Evolutionary conservation across 2,113 vertebrate genomes (phyloP).

Genomic region (sheep (Ovis aries)): ARS-UI_Ramb_v3.0 NC_056065.1:37003501-37004000

Average conservation of each 20-base stretch:
- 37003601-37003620: not conserved
- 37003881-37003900: not conserved
- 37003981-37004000: not conserved
- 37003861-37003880: not conserved
- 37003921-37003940: not conserved
- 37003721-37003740: not conserved
- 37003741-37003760: constrained; percentile 5
- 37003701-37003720: not conserved
- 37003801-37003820: constrained; percentile 2
- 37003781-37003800: not conserved
- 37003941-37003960: not conserved
- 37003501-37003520: not conserved
- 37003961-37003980: not conserved
- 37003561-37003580: not conserved
- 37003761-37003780: constrained; percentile 29
- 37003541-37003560: not conserved
- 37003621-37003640: not conserved
- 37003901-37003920: not conserved
- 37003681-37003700: not conserved
- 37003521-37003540: not conserved
- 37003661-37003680: not conserved
- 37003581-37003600: not conserved
- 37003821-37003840: not conserved
- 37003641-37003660: not conserved
- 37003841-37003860: constrained; percentile 6